Conservation (phyloP, 92 coral and sea anemone species). For the Heliopora coerulea region DNA sequence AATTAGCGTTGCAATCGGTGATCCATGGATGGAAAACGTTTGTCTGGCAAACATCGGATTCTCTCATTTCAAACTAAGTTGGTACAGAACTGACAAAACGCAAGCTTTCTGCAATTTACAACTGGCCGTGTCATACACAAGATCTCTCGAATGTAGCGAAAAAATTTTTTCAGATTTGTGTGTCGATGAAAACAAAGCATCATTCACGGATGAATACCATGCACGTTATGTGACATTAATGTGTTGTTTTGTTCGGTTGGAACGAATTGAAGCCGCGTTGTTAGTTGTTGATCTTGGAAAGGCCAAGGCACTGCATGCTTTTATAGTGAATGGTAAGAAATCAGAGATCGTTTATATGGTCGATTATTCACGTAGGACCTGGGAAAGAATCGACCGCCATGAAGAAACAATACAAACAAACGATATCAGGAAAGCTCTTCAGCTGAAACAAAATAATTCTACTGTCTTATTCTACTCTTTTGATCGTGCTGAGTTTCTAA, state of each 20-base stretch:
- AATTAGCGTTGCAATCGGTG: slow-evolving; percentile 34
- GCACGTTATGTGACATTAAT: not conserved
- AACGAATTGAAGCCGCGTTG: slow-evolving; percentile 38
- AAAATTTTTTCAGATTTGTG: not conserved
- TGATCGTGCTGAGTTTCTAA: not conserved
- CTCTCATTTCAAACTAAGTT: not conserved
- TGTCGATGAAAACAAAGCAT: slow-evolving; percentile 9
- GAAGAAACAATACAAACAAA: not conserved
- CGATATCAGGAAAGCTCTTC: not conserved
- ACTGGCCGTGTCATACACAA: not conserved
- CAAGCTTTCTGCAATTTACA: not conserved
- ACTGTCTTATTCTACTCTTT: not conserved
- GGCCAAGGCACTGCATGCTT: slow-evolving; percentile 43
- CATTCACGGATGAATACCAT: not conserved
- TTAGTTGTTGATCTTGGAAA: slow-evolving; percentile 45
- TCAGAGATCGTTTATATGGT: not conserved
- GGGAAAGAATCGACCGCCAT: not conserved
- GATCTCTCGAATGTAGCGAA: not conserved
- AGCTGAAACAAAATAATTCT: not conserved
- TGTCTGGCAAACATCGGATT: not conserved
- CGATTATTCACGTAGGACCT: not conserved
- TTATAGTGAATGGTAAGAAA: slow-evolving; percentile 3
- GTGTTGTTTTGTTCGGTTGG: slow-evolving; percentile 4
- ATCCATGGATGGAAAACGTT: slow-evolving; percentile 1
- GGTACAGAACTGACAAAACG: not conserved